phyloP scores from a whole-genome alignment of 2,888 invertebrate genomes.

The Teleiodes luculella region DNA sequence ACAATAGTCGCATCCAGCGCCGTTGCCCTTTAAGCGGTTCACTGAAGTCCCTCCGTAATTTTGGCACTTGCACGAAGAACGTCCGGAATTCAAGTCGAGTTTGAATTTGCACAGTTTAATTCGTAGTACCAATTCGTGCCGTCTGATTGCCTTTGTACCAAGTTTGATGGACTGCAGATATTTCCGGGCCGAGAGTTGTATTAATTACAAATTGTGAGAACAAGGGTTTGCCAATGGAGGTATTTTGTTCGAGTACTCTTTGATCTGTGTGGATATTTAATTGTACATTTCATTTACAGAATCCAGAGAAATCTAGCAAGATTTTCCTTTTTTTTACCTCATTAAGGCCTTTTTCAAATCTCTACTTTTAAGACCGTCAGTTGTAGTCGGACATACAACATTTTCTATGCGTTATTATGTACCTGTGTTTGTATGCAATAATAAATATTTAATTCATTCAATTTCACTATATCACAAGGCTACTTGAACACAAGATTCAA shows the following conservation, averaged over 20 bases:
- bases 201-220: conserved; percentile 58
- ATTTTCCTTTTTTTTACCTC: too few species aligned
- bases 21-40: neutral
- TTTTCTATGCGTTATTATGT: too few species aligned
- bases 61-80: conserved; percentile 65
- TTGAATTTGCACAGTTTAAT: conserved; percentile 60
- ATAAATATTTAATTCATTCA: too few species aligned
- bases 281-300: neutral
- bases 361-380: too few species aligned
- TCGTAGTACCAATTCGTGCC: conserved; percentile 60
- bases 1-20: conserved; percentile 4
- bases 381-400: too few species aligned
- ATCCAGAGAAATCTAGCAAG: too few species aligned
- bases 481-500: too few species aligned
- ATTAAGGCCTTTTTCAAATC: too few species aligned
- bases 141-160: conserved; percentile 72
- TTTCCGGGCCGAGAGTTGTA: conserved; percentile 67
- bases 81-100: conserved; percentile 47
- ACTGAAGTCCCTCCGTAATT: conserved; percentile 39
- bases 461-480: too few species aligned
- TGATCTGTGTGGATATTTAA: conserved; percentile 6
- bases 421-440: too few species aligned
- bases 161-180: conserved; percentile 74
- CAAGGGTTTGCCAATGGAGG: conserved; percentile 8
- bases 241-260: conserved; percentile 15